Conservation (phyloP, 2,888 invertebrate species). For the Amiota communis region DNA sequence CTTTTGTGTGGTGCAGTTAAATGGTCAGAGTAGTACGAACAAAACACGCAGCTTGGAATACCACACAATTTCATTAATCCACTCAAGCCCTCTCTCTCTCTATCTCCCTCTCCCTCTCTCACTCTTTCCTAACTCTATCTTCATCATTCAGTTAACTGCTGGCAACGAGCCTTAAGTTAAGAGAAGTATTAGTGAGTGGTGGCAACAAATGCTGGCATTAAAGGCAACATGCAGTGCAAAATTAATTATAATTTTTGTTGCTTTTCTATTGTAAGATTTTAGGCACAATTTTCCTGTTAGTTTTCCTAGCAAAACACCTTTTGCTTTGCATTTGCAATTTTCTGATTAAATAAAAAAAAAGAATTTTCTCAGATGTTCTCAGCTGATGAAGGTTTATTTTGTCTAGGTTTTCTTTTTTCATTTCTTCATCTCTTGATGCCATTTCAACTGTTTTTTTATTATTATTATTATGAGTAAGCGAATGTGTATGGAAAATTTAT, state of each 20-base stretch:
- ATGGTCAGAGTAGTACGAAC: no score
- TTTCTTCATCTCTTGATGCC: not conserved
- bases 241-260: slow-evolving; percentile 20
- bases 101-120: no score
- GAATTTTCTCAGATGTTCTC: slow-evolving; percentile 19
- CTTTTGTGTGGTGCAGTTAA: no score
- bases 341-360: not conserved
- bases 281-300: not conserved
- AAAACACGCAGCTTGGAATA: no score
- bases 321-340: slow-evolving; percentile 4
- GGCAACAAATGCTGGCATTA: not conserved
- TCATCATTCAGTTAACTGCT: no score
- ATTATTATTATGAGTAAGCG: slow-evolving; percentile 1
- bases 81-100: no score
- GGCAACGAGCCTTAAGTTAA: not conserved
- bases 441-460: not conserved
- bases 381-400: slow-evolving; percentile 15
- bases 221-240: slow-evolving; percentile 20
- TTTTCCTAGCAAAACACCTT: not conserved
- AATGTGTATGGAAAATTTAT: slow-evolving; percentile 18
- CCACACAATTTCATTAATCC: no score
- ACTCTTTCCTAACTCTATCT: no score
- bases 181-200: slow-evolving; percentile 6
- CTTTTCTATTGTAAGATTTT: not conserved
- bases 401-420: not conserved